Evolutionary conservation across 2,113 vertebrate genomes (phyloP), one percentile per base, ranked within the genome.

Genomic region (Rhabdomys dilectus): DNA sequence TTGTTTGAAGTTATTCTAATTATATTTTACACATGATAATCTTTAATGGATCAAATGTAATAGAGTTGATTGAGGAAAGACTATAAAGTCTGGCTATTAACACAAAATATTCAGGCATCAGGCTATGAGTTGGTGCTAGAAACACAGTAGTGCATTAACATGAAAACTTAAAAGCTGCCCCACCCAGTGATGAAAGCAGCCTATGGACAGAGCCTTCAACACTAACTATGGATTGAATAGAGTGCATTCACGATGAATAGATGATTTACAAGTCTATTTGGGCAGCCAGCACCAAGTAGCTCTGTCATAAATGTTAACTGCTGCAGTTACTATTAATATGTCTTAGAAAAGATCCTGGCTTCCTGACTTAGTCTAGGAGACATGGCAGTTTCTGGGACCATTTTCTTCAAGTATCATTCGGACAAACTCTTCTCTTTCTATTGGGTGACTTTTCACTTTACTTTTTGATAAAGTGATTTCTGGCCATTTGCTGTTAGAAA

Each of bases 21-120:
- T 48, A 76, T 6, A 87, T 82, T 88, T 88, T 87, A 29, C 5
- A 48, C 73, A 36, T 95, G 84, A 84, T 85, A 76, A 56, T 81
- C 90, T 95, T 91, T 70, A 75, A 87, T 82, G 56, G 75, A 31
- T 82, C 87, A 78, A 68, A 53, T 96, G 3, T 76, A 60, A 62
- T 56, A 12, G 58, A 91, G 73, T 29, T 64, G 53, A 76, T 89
- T 70, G 87, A 89, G 95, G 31, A 19, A 82, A 12, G 34, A 91
- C 75, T 66, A 26, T 51, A 45, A 91, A 91, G 36, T 77, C 77
- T 78, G 56, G 22, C 70, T 96, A 21, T 45, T 76, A 2, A 16
- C 84, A 48, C 1, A 21, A 45, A 88, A 73, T 62, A 62, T 36
- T 56, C 51, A 22, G 26, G 22, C 22, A 66, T 26, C n/a, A 51